Base-by-base conservation (phyloP, 2,797 vertebrate species). In the Varecia variegata region DNA sequence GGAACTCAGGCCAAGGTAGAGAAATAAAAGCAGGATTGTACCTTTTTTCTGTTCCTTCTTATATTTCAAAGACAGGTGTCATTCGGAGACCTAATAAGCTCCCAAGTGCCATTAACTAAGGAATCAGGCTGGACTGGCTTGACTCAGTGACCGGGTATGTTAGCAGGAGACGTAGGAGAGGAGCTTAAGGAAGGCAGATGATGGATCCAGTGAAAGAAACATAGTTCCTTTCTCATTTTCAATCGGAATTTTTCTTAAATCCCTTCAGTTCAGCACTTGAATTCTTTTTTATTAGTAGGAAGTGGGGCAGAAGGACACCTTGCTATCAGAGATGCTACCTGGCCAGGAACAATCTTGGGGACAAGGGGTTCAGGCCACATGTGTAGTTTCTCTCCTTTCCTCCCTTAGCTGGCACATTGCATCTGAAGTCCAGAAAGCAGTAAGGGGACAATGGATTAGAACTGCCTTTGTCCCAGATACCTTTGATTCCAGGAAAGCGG, bases 401-500 rank as follows among this genome's bases (percentile, higher is more conserved):
- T n/a, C 40, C 73, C 54, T 54, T 38, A 21, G 40, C 15, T 15
- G 50, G 6, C 8, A 6, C 4, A 0, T 27, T 14, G 21, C 25
- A 80, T 35, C 20, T 54, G 40, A 38, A 30, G 14, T 6, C 40
- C 45, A 30, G 52, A 94, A 20, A 82, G 11, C 38, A 70, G 27
- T 0, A 0, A 84, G 40, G 4, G 9, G 3, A 18, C 38, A 50
- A 67, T 20, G 50, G 40, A 38, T 81, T 40, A 76, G 35, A 80
- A 71, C 8, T 71, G 25, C 32, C 50, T 68, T 80, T 70, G 56
- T 35, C 38, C 15, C 15, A 74, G 65, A 54, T 23, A 68, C 27
- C 52, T 88, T 13, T 62, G 25, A 85, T 56, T 94, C 67, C 38
- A 92, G 50, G 35, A 89, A 89, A 82, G 56, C 11, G 54, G 30